Percentiles rank a stretch among this genome's conserved stretches.
These are phyloP conservation scores for Hydrochoerus hydrochaeris DNA, from an alignment of 2,113 vertebrate species.

Conservation along the genomic window DNA sequence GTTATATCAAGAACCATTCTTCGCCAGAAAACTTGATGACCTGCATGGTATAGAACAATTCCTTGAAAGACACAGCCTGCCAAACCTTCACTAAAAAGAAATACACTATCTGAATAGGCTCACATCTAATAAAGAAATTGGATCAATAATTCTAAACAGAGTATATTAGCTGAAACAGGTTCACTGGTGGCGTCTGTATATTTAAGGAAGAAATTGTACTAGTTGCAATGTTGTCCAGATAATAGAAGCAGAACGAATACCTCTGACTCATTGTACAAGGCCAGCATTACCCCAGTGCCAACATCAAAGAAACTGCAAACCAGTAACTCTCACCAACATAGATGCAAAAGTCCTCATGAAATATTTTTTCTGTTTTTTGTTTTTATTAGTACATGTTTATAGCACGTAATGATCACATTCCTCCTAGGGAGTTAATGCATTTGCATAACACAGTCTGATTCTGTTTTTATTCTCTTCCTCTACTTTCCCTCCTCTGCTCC, in stretches of 20 bases:
- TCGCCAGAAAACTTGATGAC: background rate
- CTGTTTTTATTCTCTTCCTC: background rate
- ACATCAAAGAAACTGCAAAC: background rate
- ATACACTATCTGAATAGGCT: background rate
- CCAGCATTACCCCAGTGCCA: background rate
- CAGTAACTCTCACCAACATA: background rate
- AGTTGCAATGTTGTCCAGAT: background rate
- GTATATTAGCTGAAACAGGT: background rate
- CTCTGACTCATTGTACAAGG: background rate
- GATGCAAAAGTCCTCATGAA: background rate
- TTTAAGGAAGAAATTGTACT: background rate
- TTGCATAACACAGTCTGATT: background rate
- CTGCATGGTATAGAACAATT: background rate
- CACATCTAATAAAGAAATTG: background rate
- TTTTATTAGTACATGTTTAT: background rate
- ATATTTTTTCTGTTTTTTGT: background rate
- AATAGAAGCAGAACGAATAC: background rate
- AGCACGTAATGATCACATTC: background rate
- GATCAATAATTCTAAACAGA: background rate
- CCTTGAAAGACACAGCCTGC: background rate
- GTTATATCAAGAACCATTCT: background rate
- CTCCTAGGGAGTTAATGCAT: background rate
- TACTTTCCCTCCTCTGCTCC: background rate
- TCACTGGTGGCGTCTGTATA: background rate
- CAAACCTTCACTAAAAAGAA: background rate